Base-by-base conservation (phyloP, 2,113 vertebrate species). In the Vombatus ursinus region DNA sequence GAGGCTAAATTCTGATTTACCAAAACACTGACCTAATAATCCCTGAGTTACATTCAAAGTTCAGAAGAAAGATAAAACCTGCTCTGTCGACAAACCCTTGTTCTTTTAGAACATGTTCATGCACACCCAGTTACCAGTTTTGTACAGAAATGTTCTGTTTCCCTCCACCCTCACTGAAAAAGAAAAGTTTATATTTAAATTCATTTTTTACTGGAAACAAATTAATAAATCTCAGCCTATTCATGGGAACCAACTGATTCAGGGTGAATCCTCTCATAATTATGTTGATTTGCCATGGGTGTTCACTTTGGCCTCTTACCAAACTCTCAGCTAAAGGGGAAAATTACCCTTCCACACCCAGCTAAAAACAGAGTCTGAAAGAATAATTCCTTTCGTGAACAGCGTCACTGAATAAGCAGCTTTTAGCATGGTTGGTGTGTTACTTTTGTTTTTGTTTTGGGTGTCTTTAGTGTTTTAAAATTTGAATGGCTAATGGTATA, bases 281-380 rank as follows among this genome's bases (percentile, higher is more conserved):
- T 97, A 97, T 95, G 22, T 93, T 97, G 93, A 96, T 94, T 98
- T 98, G 96, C 93, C 93, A 96, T 96, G 97, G 98, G 98, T 97
- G 98, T 98, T 98, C 97, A 96, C 96, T 19, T 50, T 97, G 98
- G 98, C 96, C 97, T 50, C 53, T 57, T 4, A 89, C 96, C 98
- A 98, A 97, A 96, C 44, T 89, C 89, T 95, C 95, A 98, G 93
- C 97, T 97, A 97, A 97, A 96, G 96, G 97, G 96, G 96, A 97
- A 98, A 98, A 98, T 98, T 98, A 98, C 94, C 97, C 61, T 95
- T 97, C 98, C 98, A 98, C 98, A 50, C 98, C 99, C 98, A 98
- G 95, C 98, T 98, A 96, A 98, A 98, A 98, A 52, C 61, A 97
- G 93, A 97, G 97, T 98, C 98, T 98, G 95, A 96, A 97, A 98